phyloP scores from a whole-genome alignment of 2,113 vertebrate species.

The Lepidothrix coronata region DNA sequence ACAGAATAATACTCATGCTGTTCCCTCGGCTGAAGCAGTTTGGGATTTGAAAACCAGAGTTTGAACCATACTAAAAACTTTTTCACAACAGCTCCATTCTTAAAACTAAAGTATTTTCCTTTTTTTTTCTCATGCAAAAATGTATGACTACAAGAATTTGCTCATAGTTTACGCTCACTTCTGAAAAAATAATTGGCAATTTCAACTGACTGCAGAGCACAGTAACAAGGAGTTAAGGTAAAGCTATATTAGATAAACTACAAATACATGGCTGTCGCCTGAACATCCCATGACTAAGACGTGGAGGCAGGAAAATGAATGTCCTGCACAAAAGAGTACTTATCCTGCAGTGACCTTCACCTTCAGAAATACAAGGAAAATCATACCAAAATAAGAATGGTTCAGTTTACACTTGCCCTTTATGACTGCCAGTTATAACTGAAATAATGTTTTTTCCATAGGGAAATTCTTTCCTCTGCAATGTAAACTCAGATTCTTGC shows the following conservation, averaged over 20 bases:
- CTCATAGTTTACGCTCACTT: background rate
- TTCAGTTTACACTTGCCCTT: background rate
- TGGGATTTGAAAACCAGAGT: background rate
- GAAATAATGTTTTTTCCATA: background rate
- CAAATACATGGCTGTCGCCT: background rate
- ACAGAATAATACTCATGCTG: background rate
- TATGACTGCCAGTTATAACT: background rate
- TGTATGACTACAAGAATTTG: background rate
- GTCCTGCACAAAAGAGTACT: background rate
- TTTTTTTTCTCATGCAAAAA: background rate
- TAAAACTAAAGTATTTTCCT: background rate
- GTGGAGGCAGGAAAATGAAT: background rate
- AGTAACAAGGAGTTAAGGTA: background rate
- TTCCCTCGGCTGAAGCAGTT: background rate
- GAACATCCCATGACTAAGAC: background rate
- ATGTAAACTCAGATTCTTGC: background rate
- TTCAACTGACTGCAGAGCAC: background rate
- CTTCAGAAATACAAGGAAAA: background rate
- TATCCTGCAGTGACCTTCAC: background rate
- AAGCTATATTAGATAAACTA: background rate
- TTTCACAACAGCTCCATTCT: background rate
- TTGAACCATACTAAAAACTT: background rate
- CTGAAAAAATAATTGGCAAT: background rate
- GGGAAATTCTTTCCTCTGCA: background rate
- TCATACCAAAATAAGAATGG: background rate